These are phyloP conservation scores for Melanotaenia duboulayi DNA, from an alignment of 2,113 vertebrate species.

Conservation along the genomic window DNA sequence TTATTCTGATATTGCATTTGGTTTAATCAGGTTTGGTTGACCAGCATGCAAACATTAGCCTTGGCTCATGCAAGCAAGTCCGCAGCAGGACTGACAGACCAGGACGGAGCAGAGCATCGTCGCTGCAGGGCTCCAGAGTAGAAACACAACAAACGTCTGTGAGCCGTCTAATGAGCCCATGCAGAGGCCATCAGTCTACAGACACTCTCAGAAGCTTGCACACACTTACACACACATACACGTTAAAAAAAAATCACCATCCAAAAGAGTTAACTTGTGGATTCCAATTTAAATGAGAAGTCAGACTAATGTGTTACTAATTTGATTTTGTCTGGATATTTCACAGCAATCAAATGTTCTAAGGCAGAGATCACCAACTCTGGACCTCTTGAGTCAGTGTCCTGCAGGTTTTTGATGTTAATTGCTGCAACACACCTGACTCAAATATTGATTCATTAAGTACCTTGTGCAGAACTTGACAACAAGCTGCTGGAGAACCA, in stretches of 20 bases:
- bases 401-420: too few relatives aligned
- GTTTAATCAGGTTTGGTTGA: conserved; percentile 80
- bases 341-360: conserved; percentile 5
- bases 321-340: conserved; percentile 20
- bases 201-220: conserved; percentile 49
- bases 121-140: conserved; percentile 59
- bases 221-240: conserved; percentile 50
- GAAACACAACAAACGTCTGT: conserved; percentile 63
- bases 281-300: conserved; percentile 52
- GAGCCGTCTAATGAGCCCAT: conserved; percentile 69
- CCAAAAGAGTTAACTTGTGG: conserved; percentile 76
- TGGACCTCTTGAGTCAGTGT: too few relatives aligned
- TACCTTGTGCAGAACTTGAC: too few relatives aligned
- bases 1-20: conserved; percentile 62
- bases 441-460: too few relatives aligned
- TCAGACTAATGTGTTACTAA: not conserved
- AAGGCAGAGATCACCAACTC: not conserved
- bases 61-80: conserved; percentile 73
- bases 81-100: conserved; percentile 61
- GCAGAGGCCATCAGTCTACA: conserved; percentile 73
- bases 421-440: too few relatives aligned
- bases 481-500: too few relatives aligned
- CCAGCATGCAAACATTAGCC: conserved; percentile 77
- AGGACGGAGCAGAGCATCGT: conserved; percentile 55
- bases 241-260: conserved; percentile 60